Conservation (phyloP, 2,888 invertebrate species). For the Parascotia fuliginaria region DNA sequence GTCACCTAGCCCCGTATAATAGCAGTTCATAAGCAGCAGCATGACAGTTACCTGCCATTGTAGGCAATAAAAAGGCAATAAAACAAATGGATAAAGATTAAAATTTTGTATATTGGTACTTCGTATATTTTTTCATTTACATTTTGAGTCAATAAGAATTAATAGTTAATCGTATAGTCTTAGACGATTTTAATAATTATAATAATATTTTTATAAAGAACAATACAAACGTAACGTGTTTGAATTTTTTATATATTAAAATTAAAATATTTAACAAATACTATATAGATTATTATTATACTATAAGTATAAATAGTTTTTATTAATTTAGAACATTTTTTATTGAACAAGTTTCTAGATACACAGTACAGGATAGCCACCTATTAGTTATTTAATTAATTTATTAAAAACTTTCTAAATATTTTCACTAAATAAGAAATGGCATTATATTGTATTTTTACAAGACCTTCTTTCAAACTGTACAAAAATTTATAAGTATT, state of each 20-base stretch:
- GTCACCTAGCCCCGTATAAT: too few relatives aligned
- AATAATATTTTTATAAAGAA: constrained; percentile 67
- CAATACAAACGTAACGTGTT: constrained; percentile 74
- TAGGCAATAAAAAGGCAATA: constrained; percentile 8
- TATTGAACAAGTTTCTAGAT: constrained; percentile 79
- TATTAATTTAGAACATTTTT: constrained; percentile 76
- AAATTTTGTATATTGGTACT: constrained; percentile 86
- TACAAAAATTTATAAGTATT: constrained; percentile 63
- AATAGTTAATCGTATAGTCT: constrained; percentile 76
- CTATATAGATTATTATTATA: constrained; percentile 71
- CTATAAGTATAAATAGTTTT: constrained; percentile 69
- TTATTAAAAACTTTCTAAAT: constrained; percentile 63
- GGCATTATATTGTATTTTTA: constrained; percentile 42
- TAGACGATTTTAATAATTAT: constrained; percentile 69
- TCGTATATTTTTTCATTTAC: constrained; percentile 85
- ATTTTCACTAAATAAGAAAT: constrained; percentile 60
- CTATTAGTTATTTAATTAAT: constrained; percentile 61
- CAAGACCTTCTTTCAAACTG: constrained; percentile 37
- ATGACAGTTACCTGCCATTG: too few relatives aligned
- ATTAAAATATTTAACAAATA: constrained; percentile 77
- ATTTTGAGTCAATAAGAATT: constrained; percentile 81
- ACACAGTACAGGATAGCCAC: constrained; percentile 67
- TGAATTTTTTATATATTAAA: constrained; percentile 58
- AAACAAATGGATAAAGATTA: constrained; percentile 74
- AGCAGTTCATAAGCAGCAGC: too few relatives aligned